Percentiles rank a stretch among this genome's conserved stretches.
These are phyloP conservation scores for Mnemiopsis leidyi DNA, from an alignment of 37 sponge, comb jelly and placozoan genomes.

Conservation along the genomic window DNA sequence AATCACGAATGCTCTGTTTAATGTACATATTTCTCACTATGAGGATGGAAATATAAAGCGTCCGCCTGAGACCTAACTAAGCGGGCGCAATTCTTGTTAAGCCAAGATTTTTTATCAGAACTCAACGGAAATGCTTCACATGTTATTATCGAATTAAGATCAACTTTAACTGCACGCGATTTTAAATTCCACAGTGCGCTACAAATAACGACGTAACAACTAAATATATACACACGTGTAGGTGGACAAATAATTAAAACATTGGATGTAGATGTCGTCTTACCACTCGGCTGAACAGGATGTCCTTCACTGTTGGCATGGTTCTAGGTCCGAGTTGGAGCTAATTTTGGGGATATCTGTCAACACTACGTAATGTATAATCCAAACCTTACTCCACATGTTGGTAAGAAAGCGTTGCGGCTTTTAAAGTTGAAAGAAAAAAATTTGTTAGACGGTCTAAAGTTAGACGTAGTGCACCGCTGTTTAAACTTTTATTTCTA, in stretches of 20 bases:
- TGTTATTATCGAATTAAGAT: not conserved
- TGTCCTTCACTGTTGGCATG: slow-evolving; percentile 35
- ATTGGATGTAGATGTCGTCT: not conserved
- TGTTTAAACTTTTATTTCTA: not conserved
- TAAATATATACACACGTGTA: not conserved
- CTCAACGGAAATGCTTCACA: not conserved
- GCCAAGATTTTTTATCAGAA: no score
- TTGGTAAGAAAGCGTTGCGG: not conserved
- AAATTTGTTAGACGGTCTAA: no score
- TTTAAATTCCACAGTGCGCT: no score
- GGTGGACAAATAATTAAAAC: not conserved
- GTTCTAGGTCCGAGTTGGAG: not conserved
- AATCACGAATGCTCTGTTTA: no score
- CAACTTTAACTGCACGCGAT: no score
- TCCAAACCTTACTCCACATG: not conserved
- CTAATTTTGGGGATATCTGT: not conserved
- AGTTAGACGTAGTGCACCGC: not conserved
- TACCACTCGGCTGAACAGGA: not conserved
- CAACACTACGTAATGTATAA: not conserved
- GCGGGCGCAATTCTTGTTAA: no score
- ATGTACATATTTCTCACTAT: no score
- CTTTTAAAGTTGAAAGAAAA: not conserved
- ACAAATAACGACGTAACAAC: not conserved
- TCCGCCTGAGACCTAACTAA: no score
- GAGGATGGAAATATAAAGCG: no score